Evolutionary conservation across 2,888 invertebrate genomes (phyloP), one percentile per base, ranked within the genome.

Genomic region (Lumbricus terrestris): DNA sequence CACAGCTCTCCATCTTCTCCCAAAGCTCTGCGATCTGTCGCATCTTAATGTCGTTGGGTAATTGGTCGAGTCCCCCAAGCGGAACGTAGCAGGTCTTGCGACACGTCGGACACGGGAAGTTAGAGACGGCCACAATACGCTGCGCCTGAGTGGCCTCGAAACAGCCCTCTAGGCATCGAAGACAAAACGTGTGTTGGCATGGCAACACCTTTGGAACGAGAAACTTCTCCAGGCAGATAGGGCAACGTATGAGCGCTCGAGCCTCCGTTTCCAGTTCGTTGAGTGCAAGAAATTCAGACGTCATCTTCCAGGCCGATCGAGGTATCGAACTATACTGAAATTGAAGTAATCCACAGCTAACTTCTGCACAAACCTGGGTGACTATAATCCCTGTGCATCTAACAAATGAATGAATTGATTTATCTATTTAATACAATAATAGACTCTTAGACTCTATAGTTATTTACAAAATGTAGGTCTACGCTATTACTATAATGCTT

Each of bases 141-240:
- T 89, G 82, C 11, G 35, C 47, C 54, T 91, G 90, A 89, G 35
- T 38, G 34, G 40, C 89, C 29, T 89, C 54, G 69, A 88, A 89
- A 82, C 88, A 90, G 0, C 89, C 38, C 33, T 69, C 23, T 23
- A 91, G 23, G 88, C 91, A 91, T 34, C 37, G 18, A 20, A 89
- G 82, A 85, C 91, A 91, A 89, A 91, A 91, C 18, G 91, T 91
- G 82, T 91, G 91, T 40, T 89, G 91, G 82, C 91, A 91, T n/a
- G 91, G 89, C 89, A 91, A 89, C 42, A 91, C 88, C 69, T 91
- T 91, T 16, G 91, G 90, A 34, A 16, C 29, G 1, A 11, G 47
- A 90, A 89, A 91, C n/a, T 29, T 88, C 34, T 91, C 91, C 83
- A 88, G 82, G 90, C 91, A 91, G 37, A 91, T 89, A 1, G 88